Evolutionary conservation across 1,140 invertebrate genomes (phyloP), one percentile per base, ranked within the genome.

Genomic region (Paralvinella palmiformis): DNA sequence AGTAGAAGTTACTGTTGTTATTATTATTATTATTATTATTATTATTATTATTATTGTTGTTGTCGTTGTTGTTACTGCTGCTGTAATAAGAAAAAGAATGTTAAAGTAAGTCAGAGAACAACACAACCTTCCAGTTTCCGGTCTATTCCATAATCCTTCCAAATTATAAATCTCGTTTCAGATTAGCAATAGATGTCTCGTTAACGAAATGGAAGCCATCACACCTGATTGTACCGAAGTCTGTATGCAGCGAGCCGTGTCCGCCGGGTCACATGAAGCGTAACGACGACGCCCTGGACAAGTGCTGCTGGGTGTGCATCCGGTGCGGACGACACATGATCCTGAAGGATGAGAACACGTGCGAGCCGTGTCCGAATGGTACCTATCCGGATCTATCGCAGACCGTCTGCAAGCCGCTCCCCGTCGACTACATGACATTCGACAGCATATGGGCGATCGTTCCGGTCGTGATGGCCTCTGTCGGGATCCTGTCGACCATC

Each of bases 221-320:
- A 52, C 85, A 88, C 69, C 86, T 86, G 0, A 83, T 85, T 50
- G 87, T 89, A 24, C 92, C 92, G 0, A 86, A 89, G 71, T 96
- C 93, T 27, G 89, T 95, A 10, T 96, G 91, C 83, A 92, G 89
- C 75, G 83, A 90, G 57, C 89, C 91, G 32, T 97, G 94, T 79
- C 86, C 87, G 65, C 79, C 85, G 33, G 92, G 91, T 1, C 91
- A 95, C 77, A 92, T 91, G 59, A 94, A 92, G 82, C 88, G 93
- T 29, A 91, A 92, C 73, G 91, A 91, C 0, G 91, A 94, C 74
- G 89, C 88, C 69, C n/a, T n/a, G n/a, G n/a, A n/a, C n/a, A n/a
- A n/a, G n/a, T 96, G 94, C 78, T 96, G 94, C 79, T 97, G 94
- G 93, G 92, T 92, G 71, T 96, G 94, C 81, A 90, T 92, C 84